Percentiles rank a stretch among this genome's conserved stretches.
Conservation (phyloP, 2,888 invertebrate species). For the Eupithecia centaureata region DNA sequence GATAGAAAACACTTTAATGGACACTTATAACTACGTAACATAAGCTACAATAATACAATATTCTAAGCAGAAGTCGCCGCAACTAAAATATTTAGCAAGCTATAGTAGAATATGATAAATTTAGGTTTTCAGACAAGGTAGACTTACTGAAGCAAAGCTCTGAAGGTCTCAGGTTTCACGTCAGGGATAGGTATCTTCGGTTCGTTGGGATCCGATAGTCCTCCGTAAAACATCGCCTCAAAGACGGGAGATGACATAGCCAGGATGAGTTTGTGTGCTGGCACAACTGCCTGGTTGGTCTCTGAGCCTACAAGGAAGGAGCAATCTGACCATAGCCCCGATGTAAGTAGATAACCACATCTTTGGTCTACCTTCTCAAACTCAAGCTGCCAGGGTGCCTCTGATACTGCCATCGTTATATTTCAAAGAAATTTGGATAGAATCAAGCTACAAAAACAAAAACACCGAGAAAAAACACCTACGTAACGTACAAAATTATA, state of each 20-base stretch:
- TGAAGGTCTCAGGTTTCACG: constrained; percentile 94
- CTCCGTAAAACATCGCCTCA: constrained; percentile 94
- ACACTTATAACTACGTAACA: too few relatives aligned
- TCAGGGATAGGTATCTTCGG: constrained; percentile 91
- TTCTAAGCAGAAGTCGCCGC: too few relatives aligned
- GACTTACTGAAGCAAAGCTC: constrained; percentile 89
- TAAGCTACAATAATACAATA: too few relatives aligned
- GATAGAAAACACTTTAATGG: too few relatives aligned
- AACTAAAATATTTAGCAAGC: not conserved
- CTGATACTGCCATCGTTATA: constrained; percentile 68
- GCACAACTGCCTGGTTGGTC: constrained; percentile 88
- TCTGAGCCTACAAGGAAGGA: constrained; percentile 92
- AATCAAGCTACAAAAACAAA: not conserved
- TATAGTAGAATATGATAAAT: not conserved
- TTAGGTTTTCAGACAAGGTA: not conserved
- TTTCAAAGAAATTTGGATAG: not conserved
- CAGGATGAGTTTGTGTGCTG: constrained; percentile 91
- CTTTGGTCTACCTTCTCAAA: constrained; percentile 89
- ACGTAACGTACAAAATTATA: too few relatives aligned
- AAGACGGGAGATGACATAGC: constrained; percentile 95
- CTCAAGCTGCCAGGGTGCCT: constrained; percentile 88
- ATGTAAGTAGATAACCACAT: constrained; percentile 89
- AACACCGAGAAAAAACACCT: not conserved
- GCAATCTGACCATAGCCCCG: constrained; percentile 93
- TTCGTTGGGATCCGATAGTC: constrained; percentile 90